Conservation (phyloP, 1,140 invertebrate species). For the Choristoneura fumiferana region DNA sequence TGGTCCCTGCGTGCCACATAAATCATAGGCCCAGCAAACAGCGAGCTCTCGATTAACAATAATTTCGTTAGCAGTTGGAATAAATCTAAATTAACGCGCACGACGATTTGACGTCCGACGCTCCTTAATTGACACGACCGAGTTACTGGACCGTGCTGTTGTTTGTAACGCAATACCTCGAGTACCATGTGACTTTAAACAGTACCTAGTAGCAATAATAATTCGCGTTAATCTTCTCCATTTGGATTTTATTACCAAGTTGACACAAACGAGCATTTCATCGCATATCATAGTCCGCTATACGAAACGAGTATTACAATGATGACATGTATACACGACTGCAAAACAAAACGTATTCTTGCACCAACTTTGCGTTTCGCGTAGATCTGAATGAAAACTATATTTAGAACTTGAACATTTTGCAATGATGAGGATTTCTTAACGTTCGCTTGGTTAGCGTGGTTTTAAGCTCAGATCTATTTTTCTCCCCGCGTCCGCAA, state of each 20-base stretch:
- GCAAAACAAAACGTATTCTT: too few species aligned
- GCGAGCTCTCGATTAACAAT: constrained; percentile 47
- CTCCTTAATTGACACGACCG: constrained; percentile 59
- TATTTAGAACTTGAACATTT: too few species aligned
- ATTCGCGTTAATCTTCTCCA: constrained; percentile 4
- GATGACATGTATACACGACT: too few species aligned
- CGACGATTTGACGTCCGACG: constrained; percentile 33
- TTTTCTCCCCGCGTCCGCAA: constrained; percentile 30
- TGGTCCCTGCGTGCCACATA: constrained; percentile 10
- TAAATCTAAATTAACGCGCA: constrained; percentile 67
- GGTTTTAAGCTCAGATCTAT: too few species aligned
- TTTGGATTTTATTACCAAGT: neutral
- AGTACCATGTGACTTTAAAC: constrained; percentile 21
- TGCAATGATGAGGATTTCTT: too few species aligned
- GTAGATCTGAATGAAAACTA: too few species aligned
- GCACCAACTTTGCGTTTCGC: too few species aligned
- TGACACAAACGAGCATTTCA: too few species aligned
- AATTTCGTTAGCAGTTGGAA: constrained; percentile 59
- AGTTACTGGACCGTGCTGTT: constrained; percentile 49
- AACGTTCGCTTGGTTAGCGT: too few species aligned
- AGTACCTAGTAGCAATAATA: neutral
- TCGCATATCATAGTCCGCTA: too few species aligned
- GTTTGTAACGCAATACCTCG: constrained; percentile 39
- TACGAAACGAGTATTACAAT: too few species aligned
- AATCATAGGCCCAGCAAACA: constrained; percentile 28